These are phyloP conservation scores for Lepilemur septentrionalis DNA, from an alignment of 2,797 vertebrate species.

Conservation along the genomic window DNA sequence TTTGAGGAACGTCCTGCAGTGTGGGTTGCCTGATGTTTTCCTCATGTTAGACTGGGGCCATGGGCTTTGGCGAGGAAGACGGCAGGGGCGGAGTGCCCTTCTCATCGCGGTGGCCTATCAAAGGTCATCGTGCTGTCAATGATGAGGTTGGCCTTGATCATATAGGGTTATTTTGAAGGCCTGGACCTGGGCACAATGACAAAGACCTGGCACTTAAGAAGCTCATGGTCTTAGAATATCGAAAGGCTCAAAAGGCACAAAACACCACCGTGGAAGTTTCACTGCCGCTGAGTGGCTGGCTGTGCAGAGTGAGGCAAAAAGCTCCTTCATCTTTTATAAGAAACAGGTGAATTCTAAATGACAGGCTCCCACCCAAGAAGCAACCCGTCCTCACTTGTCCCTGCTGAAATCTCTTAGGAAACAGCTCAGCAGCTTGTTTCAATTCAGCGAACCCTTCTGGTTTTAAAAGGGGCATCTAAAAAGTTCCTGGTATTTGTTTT, in stretches of 20 bases:
- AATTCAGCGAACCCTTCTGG: too few relatives aligned
- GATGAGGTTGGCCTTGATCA: neutral
- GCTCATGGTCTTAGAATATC: neutral
- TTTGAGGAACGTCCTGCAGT: accelerated
- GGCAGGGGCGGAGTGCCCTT: neutral
- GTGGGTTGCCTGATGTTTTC: neutral
- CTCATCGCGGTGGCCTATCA: accelerated
- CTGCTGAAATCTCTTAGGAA: neutral
- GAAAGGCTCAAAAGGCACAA: neutral
- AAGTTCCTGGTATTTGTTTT: too few relatives aligned
- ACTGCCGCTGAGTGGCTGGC: accelerated
- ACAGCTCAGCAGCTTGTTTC: neutral
- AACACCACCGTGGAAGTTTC: neutral
- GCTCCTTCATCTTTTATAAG: neutral
- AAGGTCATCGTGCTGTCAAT: too few relatives aligned
- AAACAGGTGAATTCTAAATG: neutral
- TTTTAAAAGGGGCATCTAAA: neutral
- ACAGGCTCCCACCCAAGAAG: neutral
- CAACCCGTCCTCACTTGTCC: neutral
- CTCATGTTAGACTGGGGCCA: accelerated
- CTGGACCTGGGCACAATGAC: neutral
- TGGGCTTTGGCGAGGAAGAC: neutral
- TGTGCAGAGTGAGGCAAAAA: neutral
- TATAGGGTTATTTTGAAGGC: neutral
- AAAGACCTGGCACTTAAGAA: neutral